Evolutionary conservation across 2,888 invertebrate genomes (phyloP).

Genomic region (Elaeidobius kamerunicus): DNA sequence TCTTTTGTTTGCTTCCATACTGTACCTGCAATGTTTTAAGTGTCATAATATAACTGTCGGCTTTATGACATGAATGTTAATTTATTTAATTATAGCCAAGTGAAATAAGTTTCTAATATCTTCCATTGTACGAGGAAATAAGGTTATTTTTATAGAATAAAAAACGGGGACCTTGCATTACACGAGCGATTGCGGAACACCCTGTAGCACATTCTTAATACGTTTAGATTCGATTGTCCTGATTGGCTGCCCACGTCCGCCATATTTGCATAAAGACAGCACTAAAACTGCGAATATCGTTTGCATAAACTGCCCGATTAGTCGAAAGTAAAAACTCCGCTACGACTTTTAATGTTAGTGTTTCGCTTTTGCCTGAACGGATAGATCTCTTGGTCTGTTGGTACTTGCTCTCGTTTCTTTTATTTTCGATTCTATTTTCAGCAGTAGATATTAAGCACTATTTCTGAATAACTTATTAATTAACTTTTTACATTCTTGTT

Average conservation of each 20-base stretch:
- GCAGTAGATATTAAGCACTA: too few species aligned
- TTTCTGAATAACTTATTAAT: too few species aligned
- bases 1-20: too few species aligned
- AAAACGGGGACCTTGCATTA: background rate
- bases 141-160: too few species aligned
- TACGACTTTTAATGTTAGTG: conserved; percentile 8
- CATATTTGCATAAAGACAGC: conserved; percentile 22
- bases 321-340: conserved; percentile 16
- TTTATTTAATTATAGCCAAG: too few species aligned
- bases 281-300: conserved; percentile 12
- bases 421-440: background rate
- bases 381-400: background rate
- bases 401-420: background rate
- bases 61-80: too few species aligned
- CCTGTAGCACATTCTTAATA: conserved; percentile 24
- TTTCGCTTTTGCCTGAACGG: conserved; percentile 13
- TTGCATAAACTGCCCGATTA: conserved; percentile 15
- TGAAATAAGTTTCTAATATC: too few species aligned
- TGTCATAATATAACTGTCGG: too few species aligned
- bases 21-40: too few species aligned
- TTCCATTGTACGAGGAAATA: too few species aligned
- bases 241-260: conserved; percentile 25
- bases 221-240: conserved; percentile 25
- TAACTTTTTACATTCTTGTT: too few species aligned
- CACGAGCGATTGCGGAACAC: conserved; percentile 16